These are phyloP conservation scores for Terrapene triunguis DNA, from an alignment of 2,113 vertebrate species.

Conservation along the genomic window DNA sequence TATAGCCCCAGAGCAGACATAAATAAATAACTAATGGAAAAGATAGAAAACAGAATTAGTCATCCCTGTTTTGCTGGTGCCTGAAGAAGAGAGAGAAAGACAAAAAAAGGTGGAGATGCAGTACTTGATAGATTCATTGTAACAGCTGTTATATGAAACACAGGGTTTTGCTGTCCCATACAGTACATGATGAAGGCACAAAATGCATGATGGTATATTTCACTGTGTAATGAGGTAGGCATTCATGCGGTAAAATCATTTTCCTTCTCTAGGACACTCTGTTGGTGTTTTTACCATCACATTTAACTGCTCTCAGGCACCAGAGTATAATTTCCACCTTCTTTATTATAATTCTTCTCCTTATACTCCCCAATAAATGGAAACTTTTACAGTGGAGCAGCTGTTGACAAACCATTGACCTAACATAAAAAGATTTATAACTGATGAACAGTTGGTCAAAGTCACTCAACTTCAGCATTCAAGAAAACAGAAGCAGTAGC, in stretches of 20 bases:
- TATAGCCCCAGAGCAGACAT: conserved; percentile 56
- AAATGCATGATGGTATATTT: conserved; percentile 3
- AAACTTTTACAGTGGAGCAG: conserved; percentile 2
- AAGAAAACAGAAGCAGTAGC: neutral
- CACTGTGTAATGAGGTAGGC: conserved; percentile 61
- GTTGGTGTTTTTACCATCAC: conserved; percentile 12
- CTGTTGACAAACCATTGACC: conserved; percentile 13
- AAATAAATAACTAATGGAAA: conserved; percentile 72
- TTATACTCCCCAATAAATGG: neutral
- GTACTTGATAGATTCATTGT: conserved; percentile 22
- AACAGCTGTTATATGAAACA: conserved; percentile 25
- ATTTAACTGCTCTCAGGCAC: conserved; percentile 17
- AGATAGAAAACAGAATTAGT: conserved; percentile 35
- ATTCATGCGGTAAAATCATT: conserved; percentile 16
- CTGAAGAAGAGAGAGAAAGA: neutral
- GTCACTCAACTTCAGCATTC: neutral
- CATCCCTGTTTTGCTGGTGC: conserved; percentile 41
- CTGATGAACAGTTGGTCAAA: neutral
- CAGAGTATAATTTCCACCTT: neutral
- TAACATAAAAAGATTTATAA: neutral
- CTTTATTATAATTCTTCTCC: neutral
- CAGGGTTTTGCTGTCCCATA: neutral
- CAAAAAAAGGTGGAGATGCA: neutral
- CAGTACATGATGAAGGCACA: conserved; percentile 22
- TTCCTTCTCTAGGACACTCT: conserved; percentile 53